Percentiles rank a stretch among this genome's conserved stretches.
Conservation (phyloP, 1,140 invertebrate species). For the Andricus grossulariae region DNA sequence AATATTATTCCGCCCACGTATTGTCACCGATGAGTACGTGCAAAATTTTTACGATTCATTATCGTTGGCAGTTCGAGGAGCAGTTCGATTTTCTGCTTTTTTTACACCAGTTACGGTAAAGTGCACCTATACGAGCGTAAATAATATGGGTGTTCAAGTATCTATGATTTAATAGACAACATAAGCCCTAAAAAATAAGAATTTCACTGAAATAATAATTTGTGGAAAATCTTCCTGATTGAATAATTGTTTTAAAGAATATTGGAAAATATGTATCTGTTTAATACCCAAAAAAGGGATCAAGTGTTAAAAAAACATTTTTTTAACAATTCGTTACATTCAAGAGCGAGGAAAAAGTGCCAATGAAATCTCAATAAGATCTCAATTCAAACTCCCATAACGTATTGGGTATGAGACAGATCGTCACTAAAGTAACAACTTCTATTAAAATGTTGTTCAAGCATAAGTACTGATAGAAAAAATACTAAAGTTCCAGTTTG, state of each 20-base stretch:
- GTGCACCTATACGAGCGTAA: neutral
- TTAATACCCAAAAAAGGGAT: too few species aligned
- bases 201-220: neutral
- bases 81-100: conserved; percentile 11
- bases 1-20: conserved; percentile 19
- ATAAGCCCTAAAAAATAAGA: neutral
- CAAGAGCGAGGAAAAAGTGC: too few species aligned
- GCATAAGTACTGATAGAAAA: too few species aligned
- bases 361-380: too few species aligned
- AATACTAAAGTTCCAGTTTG: too few species aligned
- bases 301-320: too few species aligned
- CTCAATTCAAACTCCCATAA: too few species aligned
- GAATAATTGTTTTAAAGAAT: neutral
- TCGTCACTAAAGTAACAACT: too few species aligned
- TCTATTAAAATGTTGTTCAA: too few species aligned
- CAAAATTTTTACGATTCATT: conserved; percentile 26
- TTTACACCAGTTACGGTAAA: neutral
- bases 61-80: conserved; percentile 1
- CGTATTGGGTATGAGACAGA: too few species aligned
- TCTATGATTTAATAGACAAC: neutral
- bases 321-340: too few species aligned
- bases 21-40: conserved; percentile 21
- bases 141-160: neutral
- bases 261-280: too few species aligned
- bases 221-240: neutral